phyloP scores from a whole-genome alignment of 2,797 vertebrate genomes.

The Gymnopithys bicolor region DNA sequence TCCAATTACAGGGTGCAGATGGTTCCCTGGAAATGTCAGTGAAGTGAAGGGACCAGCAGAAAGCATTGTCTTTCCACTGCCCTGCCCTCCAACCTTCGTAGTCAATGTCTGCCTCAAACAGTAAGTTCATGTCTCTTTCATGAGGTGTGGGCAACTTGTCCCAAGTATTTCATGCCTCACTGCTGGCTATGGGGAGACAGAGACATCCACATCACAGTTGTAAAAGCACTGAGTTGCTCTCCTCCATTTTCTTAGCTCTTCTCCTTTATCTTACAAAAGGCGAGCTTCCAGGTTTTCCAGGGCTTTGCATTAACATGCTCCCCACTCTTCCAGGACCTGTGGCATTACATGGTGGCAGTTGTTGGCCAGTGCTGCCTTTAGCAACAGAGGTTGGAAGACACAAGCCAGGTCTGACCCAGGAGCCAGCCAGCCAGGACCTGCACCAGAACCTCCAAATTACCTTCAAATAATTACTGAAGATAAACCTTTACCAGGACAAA shows the following conservation, averaged over 20 bases:
- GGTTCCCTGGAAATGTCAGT: background rate
- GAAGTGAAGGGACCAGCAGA: background rate
- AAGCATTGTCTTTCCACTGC: background rate
- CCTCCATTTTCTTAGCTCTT: background rate
- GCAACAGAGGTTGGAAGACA: background rate
- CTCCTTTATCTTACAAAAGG: background rate
- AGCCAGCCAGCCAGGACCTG: background rate
- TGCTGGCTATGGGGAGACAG: background rate
- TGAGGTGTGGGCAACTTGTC: background rate
- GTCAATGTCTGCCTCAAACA: background rate
- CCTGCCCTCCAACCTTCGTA: background rate
- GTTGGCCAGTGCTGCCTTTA: background rate
- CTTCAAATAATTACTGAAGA: background rate
- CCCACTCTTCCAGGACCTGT: background rate
- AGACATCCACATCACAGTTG: background rate
- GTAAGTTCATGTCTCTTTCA: background rate
- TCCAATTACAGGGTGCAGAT: background rate
- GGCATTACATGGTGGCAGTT: rapidly evolving
- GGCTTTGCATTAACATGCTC: background rate
- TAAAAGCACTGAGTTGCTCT: background rate
- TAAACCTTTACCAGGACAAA: background rate
- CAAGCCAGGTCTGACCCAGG: background rate
- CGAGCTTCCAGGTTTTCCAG: background rate
- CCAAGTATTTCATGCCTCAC: background rate
- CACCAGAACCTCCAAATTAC: background rate